phyloP scores from a whole-genome alignment of 2,888 invertebrate genomes.

The Drosophila koepferae region DNA sequence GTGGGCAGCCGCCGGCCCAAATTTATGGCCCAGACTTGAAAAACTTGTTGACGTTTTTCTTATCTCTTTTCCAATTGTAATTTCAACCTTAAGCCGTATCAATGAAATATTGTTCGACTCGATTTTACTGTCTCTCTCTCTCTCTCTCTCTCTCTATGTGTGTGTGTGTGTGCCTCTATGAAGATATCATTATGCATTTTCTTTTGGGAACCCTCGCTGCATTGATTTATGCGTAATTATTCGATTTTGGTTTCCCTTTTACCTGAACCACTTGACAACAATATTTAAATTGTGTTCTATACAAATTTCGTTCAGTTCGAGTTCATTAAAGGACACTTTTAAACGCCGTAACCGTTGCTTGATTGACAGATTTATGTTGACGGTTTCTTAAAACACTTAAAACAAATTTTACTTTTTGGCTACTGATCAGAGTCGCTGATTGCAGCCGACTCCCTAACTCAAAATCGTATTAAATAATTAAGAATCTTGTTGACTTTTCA shows the following conservation, averaged over 20 bases:
- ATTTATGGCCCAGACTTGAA: constrained; percentile 75
- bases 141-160: too few species aligned
- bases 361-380: constrained; percentile 65
- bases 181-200: constrained; percentile 78
- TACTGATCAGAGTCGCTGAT: constrained; percentile 34
- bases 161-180: constrained; percentile 39
- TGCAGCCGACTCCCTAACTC: not conserved
- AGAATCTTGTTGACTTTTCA: not conserved
- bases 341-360: constrained; percentile 57
- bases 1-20: constrained; percentile 49
- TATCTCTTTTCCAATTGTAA: constrained; percentile 57
- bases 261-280: constrained; percentile 33
- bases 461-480: not conserved
- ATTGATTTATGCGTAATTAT: constrained; percentile 73
- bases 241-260: constrained; percentile 16
- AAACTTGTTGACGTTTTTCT: constrained; percentile 82
- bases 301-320: constrained; percentile 50
- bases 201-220: constrained; percentile 27
- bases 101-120: constrained; percentile 75
- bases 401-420: constrained; percentile 8
- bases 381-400: constrained; percentile 18
- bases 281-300: constrained; percentile 71
- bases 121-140: not conserved
- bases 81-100: constrained; percentile 47
- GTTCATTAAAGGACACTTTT: constrained; percentile 73